Base-by-base conservation (phyloP, 2,113 vertebrate species). In the Carassius auratus region DNA sequence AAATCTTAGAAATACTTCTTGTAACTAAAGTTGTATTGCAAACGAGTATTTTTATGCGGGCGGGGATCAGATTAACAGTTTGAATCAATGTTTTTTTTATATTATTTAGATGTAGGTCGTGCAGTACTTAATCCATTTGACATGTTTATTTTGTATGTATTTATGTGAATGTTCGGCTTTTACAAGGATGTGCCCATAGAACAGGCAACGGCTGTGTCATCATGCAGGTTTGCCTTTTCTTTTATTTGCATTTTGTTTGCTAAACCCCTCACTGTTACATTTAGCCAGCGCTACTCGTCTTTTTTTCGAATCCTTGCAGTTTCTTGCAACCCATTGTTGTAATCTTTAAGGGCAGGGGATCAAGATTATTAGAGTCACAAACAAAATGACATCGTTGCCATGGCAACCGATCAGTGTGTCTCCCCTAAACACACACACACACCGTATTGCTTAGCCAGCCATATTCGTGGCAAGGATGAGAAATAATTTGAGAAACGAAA, bases 331-430 rank as follows among this genome's bases (percentile, higher is more conserved):
- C 21, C 15, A 17, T 50, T 84, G 83, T 68, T 83, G 50, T 79
- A 14, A 55, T 38, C 21, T 85, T 48, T 78, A 76, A 75, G 78
- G 80, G 57, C 69, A 14, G 55, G 76, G 50, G 45, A 86, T 84
- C 36, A 88, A 38, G 36, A 71, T 92, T 93, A 95, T 93, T 93
- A 94, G 94, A 94, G 93, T 93, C 93, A 94, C 91, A 92, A 93
- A 92, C 93, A 94, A 95, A 95, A 94, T 94, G 94, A 94, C 92
- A 95, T 93, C 92, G 95, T 95, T 95, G 93, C 94, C 91, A 90
- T 94, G 93, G 94, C 93, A 95, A 95, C 94, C 89, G 64, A 69
- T 83, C 86, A 36, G 68, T 83, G 80, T 82, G 45, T 82, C 68
- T 84, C 30, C 71, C 90, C 73, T 89, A 88, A 91, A 74, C 57